Conservation (phyloP, 2,113 vertebrate species). For the Psittacara wagleri region DNA sequence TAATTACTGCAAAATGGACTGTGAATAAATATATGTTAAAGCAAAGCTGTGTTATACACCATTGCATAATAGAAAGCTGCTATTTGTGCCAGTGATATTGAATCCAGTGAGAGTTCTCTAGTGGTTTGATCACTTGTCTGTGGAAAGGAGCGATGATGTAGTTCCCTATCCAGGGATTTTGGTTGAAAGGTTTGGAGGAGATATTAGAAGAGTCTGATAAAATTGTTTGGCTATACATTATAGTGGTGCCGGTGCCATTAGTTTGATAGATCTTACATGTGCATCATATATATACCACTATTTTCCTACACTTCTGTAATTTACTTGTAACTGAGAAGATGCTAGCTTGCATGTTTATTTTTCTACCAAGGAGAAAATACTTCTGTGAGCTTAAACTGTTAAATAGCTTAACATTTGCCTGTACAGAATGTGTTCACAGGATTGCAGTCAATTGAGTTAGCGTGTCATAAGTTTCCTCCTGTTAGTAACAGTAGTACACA, state of each 20-base stretch:
- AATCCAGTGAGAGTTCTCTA: not conserved
- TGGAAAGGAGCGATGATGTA: not conserved
- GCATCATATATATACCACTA: not conserved
- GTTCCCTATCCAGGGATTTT: not conserved
- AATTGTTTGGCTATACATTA: not conserved
- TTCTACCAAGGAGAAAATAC: not conserved
- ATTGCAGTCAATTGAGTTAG: not conserved
- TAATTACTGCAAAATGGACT: not conserved
- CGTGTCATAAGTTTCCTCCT: not conserved
- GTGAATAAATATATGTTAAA: not conserved
- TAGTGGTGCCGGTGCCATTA: not conserved
- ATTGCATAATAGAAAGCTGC: not conserved
- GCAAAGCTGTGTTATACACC: not conserved
- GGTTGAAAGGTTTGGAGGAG: not conserved
- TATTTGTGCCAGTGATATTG: not conserved
- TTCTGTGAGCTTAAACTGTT: not conserved
- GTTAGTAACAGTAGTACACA: not conserved
- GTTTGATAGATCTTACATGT: not conserved
- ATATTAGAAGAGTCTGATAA: not conserved
- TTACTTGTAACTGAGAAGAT: not conserved
- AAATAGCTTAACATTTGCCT: not conserved
- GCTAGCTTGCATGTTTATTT: not conserved
- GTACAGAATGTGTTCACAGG: not conserved
- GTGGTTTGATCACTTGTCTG: not conserved
- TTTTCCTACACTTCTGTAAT: not conserved